A percentile compares a stretch with the other conserved stretches of the same genome.
Conservation (phyloP, 2,113 vertebrate species). For the Pollachius pollachius region DNA sequence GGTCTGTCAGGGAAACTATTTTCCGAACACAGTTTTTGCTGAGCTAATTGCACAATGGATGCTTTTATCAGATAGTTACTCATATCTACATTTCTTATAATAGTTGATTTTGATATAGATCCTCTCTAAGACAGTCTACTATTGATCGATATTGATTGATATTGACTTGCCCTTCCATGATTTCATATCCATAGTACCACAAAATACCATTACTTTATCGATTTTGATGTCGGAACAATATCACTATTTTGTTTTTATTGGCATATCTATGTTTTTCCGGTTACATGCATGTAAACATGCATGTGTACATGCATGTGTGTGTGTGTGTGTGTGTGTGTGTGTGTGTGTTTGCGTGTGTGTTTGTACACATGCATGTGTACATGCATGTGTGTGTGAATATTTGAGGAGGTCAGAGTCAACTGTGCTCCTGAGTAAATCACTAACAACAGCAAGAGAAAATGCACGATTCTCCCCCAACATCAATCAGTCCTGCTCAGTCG, state of each 20-base stretch:
- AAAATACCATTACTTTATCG: neutral
- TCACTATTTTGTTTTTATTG: neutral
- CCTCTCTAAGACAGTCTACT: no score
- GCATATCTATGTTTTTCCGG: neutral
- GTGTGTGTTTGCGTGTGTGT: no score
- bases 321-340: no score
- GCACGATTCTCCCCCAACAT: neutral
- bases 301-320: neutral
- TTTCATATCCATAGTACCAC: no score
- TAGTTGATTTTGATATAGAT: no score
- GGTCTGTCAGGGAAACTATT: no score
- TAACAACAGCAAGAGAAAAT: conserved; percentile 1
- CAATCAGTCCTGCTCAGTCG: conserved; percentile 30
- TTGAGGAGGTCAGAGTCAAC: neutral
- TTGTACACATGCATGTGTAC: neutral
- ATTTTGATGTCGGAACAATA: neutral
- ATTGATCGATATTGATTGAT: no score
- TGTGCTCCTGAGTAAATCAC: conserved; percentile 1
- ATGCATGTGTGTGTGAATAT: conserved; percentile 10
- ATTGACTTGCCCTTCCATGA: no score
- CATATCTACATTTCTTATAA: no score
- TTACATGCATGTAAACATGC: neutral
- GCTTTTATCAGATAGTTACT: no score
- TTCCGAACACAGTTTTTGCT: no score
- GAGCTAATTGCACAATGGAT: no score